phyloP scores from a whole-genome alignment of 2,797 vertebrate species.

The Alcedo quadribrachys region DNA sequence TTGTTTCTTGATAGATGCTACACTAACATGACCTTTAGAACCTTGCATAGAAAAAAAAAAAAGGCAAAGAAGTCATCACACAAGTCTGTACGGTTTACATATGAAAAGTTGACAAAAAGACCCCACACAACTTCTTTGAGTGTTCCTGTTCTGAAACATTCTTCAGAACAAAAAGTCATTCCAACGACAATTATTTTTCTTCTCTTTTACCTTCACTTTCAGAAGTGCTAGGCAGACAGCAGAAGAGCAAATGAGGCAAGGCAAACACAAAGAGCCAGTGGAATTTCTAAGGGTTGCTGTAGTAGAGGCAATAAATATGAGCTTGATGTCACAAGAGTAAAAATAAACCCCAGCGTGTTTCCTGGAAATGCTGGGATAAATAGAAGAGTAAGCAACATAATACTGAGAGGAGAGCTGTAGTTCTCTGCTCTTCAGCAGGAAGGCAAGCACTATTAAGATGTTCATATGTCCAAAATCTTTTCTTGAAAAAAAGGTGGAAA shows the following conservation, averaged over 20 bases:
- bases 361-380: background rate
- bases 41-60: background rate
- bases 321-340: background rate
- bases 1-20: background rate
- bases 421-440: background rate
- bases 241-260: background rate
- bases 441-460: background rate
- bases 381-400: background rate
- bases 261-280: background rate
- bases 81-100: background rate
- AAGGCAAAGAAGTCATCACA: background rate
- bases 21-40: background rate
- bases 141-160: background rate
- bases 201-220: background rate
- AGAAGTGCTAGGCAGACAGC: background rate
- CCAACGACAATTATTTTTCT: background rate
- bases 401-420: background rate
- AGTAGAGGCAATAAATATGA: background rate
- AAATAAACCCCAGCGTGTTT: background rate
- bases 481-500: background rate
- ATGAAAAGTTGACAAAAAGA: background rate
- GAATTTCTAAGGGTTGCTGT: background rate
- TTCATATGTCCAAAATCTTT: background rate
- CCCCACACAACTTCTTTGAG: accelerated
- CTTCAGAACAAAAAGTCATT: background rate